Base-by-base conservation (phyloP, 1,140 invertebrate species). In the Pomphorhynchus laevis region DNA sequence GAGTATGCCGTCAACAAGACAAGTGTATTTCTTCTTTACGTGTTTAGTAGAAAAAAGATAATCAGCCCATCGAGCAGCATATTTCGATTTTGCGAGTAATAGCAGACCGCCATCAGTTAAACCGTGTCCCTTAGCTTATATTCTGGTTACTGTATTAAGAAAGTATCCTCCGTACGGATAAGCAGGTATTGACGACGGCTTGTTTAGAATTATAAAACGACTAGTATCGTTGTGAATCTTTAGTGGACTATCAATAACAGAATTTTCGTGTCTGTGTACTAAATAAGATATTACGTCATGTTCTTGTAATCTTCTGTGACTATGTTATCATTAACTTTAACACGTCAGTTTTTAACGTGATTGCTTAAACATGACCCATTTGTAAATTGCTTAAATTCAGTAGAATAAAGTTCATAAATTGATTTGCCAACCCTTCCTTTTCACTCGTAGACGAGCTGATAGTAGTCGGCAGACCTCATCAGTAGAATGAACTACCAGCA, bases 181-280 rank as follows among this genome's bases (percentile, higher is more conserved):
- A 35, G 82, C 77, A 60, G 86, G 86, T 64, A 98, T 82, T 58
- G 84, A 93, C 54, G 82, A 72, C 51, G 86, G 86, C 69, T 98
- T 98, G 68, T 95, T 84, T 57, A 98, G 74, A 56, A 95, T 84
- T 58, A 95, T 69, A 63, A 93, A 67, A 65, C 91, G 76, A 61
- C 86, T 74, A 66, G 77, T 75, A 66, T 84, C 75, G 64, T 77
- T 71, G 56, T 95, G 70, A 59, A 95, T 72, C 59, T 73, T 71
- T 64, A n/a, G 91, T 53, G 71, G 69, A 62, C 74, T 69, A 59
- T 70, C 72, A 59, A 73, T 73, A 59, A 86, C 76, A 54, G 77
- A 77, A 60, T 82, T 74, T 69, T 89, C 80, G 68, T 86, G 80
- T 70, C 79, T 86, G 69, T 51, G 72, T 72, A 56, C 46, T 33